Evolutionary conservation across 2,888 invertebrate genomes (phyloP).

Genomic region (Cenopis cana): DNA sequence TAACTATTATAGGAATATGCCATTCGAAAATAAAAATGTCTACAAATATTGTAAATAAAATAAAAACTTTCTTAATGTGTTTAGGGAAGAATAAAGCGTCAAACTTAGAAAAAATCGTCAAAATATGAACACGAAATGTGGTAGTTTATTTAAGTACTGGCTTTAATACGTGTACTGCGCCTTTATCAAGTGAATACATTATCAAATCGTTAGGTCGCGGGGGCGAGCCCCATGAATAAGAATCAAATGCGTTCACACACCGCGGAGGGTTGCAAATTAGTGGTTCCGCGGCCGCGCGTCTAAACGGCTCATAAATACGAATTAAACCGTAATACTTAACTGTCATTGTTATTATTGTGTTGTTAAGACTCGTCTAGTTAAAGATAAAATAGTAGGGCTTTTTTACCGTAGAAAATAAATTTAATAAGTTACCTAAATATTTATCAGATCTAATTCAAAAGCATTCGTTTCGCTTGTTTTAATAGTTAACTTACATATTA

Average conservation of each 20-base stretch:
- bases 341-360: constrained; percentile 53
- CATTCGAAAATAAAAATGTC: too few species aligned
- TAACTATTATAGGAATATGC: too few species aligned
- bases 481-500: background rate
- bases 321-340: constrained; percentile 70
- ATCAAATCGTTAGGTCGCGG: constrained; percentile 83
- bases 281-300: constrained; percentile 69
- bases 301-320: constrained; percentile 78
- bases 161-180: constrained; percentile 64
- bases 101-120: too few species aligned
- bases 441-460: too few species aligned
- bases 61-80: too few species aligned
- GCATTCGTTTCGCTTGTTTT: background rate
- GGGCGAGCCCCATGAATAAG: constrained; percentile 78
- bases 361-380: constrained; percentile 29
- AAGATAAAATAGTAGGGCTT: constrained; percentile 5
- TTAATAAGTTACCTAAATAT: too few species aligned
- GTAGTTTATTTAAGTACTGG: background rate
- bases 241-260: constrained; percentile 78
- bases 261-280: constrained; percentile 77
- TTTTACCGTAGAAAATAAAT: background rate
- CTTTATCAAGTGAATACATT: constrained; percentile 85
- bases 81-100: too few species aligned
- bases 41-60: background rate
- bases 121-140: too few species aligned